Conservation (phyloP, 2,113 vertebrate species). For the Oenanthe melanoleuca region DNA sequence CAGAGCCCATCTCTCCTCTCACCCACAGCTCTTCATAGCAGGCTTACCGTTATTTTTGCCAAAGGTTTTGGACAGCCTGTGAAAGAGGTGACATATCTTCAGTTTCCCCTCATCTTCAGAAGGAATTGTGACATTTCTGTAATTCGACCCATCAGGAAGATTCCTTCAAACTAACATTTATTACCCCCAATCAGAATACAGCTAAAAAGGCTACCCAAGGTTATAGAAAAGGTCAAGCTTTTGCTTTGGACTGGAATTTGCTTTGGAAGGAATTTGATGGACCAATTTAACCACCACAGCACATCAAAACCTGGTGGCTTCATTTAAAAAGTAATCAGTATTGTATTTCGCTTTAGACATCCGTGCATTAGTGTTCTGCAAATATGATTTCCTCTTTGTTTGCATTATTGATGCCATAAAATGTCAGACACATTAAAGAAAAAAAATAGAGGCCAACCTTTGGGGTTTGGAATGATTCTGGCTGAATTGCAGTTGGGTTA, state of each 20-base stretch:
- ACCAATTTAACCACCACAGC: conserved; percentile 51
- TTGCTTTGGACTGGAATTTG: conserved; percentile 48
- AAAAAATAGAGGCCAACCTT: conserved; percentile 48
- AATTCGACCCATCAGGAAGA: not conserved
- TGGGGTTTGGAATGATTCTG: conserved; percentile 58
- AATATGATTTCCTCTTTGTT: conserved; percentile 66
- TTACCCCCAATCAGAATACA: conserved; percentile 8
- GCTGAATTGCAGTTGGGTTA: conserved; percentile 49
- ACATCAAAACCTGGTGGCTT: conserved; percentile 60
- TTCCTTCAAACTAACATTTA: conserved; percentile 13
- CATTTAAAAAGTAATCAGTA: conserved; percentile 70
- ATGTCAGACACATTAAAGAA: conserved; percentile 68
- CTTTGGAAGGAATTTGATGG: conserved; percentile 56
- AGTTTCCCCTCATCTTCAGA: not conserved
- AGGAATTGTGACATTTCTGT: conserved; percentile 11
- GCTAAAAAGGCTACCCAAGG: conserved; percentile 44
- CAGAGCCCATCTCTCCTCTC: not conserved
- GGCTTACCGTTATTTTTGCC: not conserved
- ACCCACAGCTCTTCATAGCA: not conserved
- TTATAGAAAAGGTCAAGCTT: conserved; percentile 48
- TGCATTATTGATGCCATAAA: conserved; percentile 73
- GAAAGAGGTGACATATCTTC: not conserved
- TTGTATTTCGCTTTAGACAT: conserved; percentile 64
- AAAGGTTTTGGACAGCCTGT: not conserved
- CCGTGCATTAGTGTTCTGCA: conserved; percentile 61